Evolutionary conservation across 2,113 vertebrate species (phyloP), one percentile per base, ranked within the genome.

Genomic region (Actenoides hombroni): DNA sequence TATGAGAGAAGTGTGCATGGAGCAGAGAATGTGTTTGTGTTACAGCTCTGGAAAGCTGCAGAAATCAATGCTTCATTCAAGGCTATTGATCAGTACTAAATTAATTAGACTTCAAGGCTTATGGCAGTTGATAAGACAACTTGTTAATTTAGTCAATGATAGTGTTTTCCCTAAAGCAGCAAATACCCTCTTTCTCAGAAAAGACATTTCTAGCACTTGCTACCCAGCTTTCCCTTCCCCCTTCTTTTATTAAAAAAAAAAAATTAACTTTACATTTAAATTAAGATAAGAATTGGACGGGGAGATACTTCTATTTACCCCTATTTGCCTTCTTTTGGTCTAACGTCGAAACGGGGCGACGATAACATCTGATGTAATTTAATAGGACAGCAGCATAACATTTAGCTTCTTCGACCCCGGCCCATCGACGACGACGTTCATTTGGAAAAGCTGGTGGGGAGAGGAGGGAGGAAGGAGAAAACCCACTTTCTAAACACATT

Each of bases 41-140:
- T 60, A 59, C 68, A 96, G 83, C 95, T 95, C 95, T 44, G 18
- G 94, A 96, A 97, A 97, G 96, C 96, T 78, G 92, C 90, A 97
- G 97, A 98, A 98, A 98, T 98, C 98, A 98, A 98, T 98, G 98
- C 80, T 97, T 98, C 98, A 98, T 98, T 98, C 98, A 98, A 96
- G 97, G 97, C 96, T 98, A 98, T 98, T 98, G 98, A 98, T 98
- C 98, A 98, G 97, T 68, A 86, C 97, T 98, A 98, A 98, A 98
- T 98, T 98, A 98, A 98, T 98, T 98, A 98, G 98, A 98, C 98
- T 98, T 97, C 96, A 97, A 98, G 97, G 98, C 98, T 98, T 98
- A 98, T 97, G 97, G 98, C 97, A 97, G 97, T 98, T 98, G 98
- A 98, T 98, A 98, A 98, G 98, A 98, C 98, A 98, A 98, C 98